These are phyloP conservation scores for Rhombomys opimus DNA, from an alignment of 2,113 vertebrate species.

Conservation along the genomic window DNA sequence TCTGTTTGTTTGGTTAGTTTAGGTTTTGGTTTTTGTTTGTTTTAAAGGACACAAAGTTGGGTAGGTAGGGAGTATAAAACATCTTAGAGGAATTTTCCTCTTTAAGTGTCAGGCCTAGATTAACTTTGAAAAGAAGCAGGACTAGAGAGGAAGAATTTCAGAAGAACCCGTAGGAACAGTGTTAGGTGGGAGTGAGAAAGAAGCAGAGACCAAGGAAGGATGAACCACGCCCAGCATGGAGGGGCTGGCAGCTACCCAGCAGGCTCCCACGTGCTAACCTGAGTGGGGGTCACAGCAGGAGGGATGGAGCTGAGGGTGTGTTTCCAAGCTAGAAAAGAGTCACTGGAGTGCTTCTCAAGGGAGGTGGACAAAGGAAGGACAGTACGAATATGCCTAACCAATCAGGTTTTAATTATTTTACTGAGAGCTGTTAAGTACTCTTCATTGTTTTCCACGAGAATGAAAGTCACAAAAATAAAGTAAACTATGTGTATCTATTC, in stretches of 20 bases:
- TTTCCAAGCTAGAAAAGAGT: background rate
- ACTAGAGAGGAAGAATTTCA: background rate
- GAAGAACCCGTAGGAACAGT: background rate
- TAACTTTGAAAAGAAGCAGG: background rate
- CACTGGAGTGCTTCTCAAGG: background rate
- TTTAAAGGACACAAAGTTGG: background rate
- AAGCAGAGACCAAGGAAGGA: background rate
- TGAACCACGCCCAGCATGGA: background rate
- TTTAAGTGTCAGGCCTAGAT: background rate
- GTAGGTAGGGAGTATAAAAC: background rate
- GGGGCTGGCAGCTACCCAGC: background rate
- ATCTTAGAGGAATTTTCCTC: background rate
- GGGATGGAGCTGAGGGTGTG: accelerated
- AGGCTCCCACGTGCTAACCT: background rate
- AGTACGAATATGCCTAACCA: background rate
- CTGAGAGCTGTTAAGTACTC: background rate
- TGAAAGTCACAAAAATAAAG: background rate
- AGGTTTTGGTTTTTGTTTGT: background rate
- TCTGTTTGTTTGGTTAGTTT: background rate
- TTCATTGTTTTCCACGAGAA: background rate
- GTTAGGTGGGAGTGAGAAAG: background rate
- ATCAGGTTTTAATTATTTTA: background rate
- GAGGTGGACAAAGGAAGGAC: background rate
- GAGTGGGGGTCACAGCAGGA: accelerated
- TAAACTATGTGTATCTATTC: background rate